A percentile compares a stretch with the other conserved stretches of the same genome.
Conservation (phyloP, 2,113 vertebrate species). For the Euleptes europaea region DNA sequence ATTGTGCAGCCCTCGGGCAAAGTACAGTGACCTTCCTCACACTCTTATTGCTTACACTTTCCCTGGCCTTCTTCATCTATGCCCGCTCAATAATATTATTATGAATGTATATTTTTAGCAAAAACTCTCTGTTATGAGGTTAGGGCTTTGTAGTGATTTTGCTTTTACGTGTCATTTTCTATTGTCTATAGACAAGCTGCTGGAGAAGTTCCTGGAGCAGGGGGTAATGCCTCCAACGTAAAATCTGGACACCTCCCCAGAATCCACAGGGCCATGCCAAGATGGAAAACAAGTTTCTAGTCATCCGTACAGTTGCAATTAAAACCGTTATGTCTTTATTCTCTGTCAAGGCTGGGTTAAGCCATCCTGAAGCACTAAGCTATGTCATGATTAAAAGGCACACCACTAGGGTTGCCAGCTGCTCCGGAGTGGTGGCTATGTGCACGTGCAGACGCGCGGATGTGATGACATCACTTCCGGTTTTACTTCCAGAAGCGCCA, state of each 20-base stretch:
- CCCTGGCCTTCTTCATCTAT: constrained; percentile 87
- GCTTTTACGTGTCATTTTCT: constrained; percentile 80
- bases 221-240: too few species aligned
- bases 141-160: constrained; percentile 86
- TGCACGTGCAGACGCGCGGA: too few species aligned
- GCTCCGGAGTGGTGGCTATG: too few species aligned
- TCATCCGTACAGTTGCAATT: too few species aligned
- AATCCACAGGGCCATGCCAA: neutral
- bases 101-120: constrained; percentile 98
- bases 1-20: constrained; percentile 96
- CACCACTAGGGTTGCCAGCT: too few species aligned
- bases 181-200: constrained; percentile 48
- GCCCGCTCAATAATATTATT: constrained; percentile 98
- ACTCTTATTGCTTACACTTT: constrained; percentile 92
- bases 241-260: neutral
- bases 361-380: too few species aligned
- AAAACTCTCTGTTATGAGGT: constrained; percentile 91
- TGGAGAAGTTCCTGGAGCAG: neutral
- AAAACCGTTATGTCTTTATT: too few species aligned
- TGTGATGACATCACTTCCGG: too few species aligned
- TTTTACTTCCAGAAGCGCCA: too few species aligned
- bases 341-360: too few species aligned
- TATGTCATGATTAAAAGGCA: too few species aligned
- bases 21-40: constrained; percentile 92
- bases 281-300: neutral